Evolutionary conservation across 2,888 invertebrate genomes (phyloP).

Genomic region (Tricholauxania praeusta): DNA sequence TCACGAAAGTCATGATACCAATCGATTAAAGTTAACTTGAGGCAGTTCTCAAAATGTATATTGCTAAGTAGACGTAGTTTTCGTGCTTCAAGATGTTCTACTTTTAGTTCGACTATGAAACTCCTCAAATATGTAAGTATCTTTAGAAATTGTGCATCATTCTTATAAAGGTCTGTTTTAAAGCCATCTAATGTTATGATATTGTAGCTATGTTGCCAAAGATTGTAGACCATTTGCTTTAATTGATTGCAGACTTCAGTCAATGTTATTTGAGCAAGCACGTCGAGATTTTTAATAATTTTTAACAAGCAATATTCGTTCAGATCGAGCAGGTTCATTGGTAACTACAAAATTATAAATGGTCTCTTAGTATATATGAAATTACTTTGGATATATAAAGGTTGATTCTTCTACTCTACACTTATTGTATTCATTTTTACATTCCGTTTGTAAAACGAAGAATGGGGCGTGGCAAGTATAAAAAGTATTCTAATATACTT

Average conservation of each 20-base stretch:
- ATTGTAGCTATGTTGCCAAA: neutral
- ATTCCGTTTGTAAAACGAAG: too few relatives aligned
- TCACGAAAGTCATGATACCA: constrained; percentile 11
- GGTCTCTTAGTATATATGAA: too few relatives aligned
- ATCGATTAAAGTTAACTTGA: neutral
- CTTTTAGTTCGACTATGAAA: neutral
- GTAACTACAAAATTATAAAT: too few relatives aligned
- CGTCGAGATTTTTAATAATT: neutral
- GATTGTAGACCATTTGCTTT: neutral
- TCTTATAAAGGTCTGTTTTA: neutral
- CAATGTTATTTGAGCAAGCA: neutral
- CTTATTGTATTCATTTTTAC: too few relatives aligned
- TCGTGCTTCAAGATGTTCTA: constrained; percentile 6
- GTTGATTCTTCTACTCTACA: too few relatives aligned
- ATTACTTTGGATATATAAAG: too few relatives aligned
- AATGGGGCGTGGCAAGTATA: too few relatives aligned
- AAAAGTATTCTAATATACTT: too few relatives aligned
- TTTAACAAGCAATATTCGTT: neutral
- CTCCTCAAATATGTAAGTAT: neutral
- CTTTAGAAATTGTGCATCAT: neutral
- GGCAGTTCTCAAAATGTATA: neutral
- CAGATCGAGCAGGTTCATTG: constrained; percentile 2
- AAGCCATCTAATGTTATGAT: constrained; percentile 3
- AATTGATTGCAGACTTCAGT: neutral
- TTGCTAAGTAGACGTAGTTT: neutral